Evolutionary conservation across 2,113 vertebrate genomes (phyloP).

Genomic region (Stercorarius parasiticus): DNA sequence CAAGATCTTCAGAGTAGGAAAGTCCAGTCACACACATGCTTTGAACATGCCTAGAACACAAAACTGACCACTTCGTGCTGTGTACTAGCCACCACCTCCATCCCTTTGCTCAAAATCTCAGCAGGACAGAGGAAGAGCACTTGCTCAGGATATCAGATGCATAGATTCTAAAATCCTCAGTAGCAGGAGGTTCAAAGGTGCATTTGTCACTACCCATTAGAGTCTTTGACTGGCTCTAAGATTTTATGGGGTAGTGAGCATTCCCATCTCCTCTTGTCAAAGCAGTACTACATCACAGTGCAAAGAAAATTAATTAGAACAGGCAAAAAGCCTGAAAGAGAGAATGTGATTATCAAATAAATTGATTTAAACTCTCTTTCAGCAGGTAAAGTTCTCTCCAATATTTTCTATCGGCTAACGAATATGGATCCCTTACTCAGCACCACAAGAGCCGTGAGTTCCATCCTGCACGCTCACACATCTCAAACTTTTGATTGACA

Average conservation of each 20-base stretch:
- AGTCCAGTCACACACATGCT: neutral
- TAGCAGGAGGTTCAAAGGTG: neutral
- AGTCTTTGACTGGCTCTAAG: neutral
- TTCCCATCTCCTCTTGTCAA: neutral
- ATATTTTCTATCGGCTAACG: neutral
- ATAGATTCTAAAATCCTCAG: neutral
- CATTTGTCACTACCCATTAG: neutral
- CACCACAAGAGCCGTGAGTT: neutral
- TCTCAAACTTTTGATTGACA: neutral
- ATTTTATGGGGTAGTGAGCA: neutral
- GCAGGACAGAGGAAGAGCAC: neutral
- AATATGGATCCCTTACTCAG: neutral
- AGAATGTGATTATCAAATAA: neutral
- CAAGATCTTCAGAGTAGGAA: neutral
- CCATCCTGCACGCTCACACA: neutral
- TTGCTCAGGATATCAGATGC: neutral
- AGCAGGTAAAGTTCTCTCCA: neutral
- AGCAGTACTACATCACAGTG: neutral
- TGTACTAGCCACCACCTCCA: rapidly evolving
- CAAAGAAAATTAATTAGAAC: neutral
- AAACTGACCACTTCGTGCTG: neutral
- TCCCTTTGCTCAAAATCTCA: neutral
- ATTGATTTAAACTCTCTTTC: neutral
- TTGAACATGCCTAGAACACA: neutral
- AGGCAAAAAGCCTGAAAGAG: neutral